Percentiles rank a stretch among this genome's conserved stretches.
Evolutionary conservation across 2,888 invertebrate species (phyloP).

Genomic region (Pelosia muscerda): DNA sequence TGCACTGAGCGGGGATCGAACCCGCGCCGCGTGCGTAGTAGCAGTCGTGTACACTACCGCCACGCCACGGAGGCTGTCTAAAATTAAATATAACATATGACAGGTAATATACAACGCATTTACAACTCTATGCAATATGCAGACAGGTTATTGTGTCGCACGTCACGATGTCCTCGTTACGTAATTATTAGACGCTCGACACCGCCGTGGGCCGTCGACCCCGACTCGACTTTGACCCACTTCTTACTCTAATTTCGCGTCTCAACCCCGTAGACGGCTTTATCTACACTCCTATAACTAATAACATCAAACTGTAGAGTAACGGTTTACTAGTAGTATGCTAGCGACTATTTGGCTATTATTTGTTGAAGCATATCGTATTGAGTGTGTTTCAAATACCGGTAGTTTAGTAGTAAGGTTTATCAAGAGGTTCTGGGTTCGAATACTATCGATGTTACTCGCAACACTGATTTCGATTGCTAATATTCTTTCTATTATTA

Average conservation of each 20-base stretch:
- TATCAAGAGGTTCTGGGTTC: no score
- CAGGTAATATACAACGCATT: slow-evolving; percentile 6
- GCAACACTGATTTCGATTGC: not conserved
- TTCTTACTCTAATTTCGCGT: slow-evolving; percentile 83
- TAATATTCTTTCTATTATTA: no score
- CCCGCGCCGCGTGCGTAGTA: no score
- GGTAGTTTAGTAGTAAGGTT: no score
- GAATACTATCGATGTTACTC: no score
- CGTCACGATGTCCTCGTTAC: slow-evolving; percentile 73
- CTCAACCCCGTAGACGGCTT: slow-evolving; percentile 74
- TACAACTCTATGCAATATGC: slow-evolving; percentile 24
- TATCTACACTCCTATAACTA: slow-evolving; percentile 61
- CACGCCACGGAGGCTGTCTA: no score
- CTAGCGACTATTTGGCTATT: not conserved
- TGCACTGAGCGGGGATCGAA: no score
- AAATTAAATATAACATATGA: not conserved
- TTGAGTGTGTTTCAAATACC: no score
- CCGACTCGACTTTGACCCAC: slow-evolving; percentile 83
- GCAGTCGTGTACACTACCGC: no score
- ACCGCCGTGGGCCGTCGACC: slow-evolving; percentile 74
- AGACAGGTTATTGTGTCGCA: slow-evolving; percentile 48
- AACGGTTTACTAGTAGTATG: not conserved
- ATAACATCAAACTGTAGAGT: slow-evolving; percentile 25
- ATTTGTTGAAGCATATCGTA: no score
- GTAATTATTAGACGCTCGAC: slow-evolving; percentile 80